A percentile compares a stretch with the other conserved stretches of the same genome.
These are phyloP conservation scores for Pomatostomus ruficeps DNA, from an alignment of 2,113 vertebrate genomes.

Conservation along the genomic window DNA sequence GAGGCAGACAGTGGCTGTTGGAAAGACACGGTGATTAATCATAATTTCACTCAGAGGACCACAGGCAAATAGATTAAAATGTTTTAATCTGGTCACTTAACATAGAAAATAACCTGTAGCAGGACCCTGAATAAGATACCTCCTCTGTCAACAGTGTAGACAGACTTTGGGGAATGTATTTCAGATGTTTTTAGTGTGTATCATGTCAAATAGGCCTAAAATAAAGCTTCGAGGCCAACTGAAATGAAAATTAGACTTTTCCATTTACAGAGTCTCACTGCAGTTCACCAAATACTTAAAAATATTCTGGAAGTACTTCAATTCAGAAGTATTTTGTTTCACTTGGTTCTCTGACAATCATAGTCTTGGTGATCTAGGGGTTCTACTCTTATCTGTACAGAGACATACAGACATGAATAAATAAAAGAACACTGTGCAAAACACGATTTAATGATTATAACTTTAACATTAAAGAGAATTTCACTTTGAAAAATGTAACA, in stretches of 20 bases:
- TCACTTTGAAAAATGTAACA: neutral
- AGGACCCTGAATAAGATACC: neutral
- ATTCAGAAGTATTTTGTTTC: neutral
- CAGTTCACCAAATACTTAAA: neutral
- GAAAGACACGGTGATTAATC: neutral
- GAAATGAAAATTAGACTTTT: neutral
- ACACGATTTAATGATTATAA: neutral
- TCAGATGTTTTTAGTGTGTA: neutral
- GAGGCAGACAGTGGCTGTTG: neutral
- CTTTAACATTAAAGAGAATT: neutral
- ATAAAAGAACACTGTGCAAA: neutral
- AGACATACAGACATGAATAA: neutral
- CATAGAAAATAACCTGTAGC: neutral
- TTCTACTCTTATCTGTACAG: neutral
- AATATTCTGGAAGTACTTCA: neutral
- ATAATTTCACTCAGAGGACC: neutral
- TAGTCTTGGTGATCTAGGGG: neutral
- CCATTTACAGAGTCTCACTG: neutral
- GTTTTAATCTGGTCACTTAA: neutral
- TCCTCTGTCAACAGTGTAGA: neutral
- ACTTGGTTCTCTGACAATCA: neutral
- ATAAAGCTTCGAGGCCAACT: neutral
- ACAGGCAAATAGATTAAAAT: neutral
- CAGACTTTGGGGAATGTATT: neutral
- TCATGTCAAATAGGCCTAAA: neutral